These are phyloP conservation scores for Perdita meconis DNA, from an alignment of 2,888 invertebrate genomes.

Conservation along the genomic window DNA sequence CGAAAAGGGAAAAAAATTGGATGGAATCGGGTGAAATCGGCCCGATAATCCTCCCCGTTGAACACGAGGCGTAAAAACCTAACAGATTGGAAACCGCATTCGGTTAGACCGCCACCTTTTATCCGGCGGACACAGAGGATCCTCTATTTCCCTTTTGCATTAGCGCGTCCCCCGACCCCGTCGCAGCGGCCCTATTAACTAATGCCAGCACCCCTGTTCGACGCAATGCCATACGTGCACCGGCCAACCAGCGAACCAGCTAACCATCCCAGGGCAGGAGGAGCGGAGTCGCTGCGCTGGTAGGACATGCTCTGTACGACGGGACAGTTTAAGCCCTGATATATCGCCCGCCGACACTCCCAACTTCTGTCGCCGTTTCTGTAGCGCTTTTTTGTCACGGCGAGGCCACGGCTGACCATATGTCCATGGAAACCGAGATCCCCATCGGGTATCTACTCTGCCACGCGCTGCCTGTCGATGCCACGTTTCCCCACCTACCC, in stretches of 20 bases:
- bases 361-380: constrained; percentile 84
- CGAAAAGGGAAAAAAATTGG: constrained; percentile 16
- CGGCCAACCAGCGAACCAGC: constrained; percentile 54
- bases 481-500: neutral
- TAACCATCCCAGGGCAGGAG: constrained; percentile 57
- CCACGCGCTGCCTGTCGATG: constrained; percentile 15
- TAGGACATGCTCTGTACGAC: constrained; percentile 75
- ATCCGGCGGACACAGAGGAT: constrained; percentile 30
- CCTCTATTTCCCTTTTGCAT: constrained; percentile 72
- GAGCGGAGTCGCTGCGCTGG: constrained; percentile 63
- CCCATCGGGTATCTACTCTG: constrained; percentile 47
- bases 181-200: constrained; percentile 80
- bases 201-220: constrained; percentile 77
- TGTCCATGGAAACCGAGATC: constrained; percentile 76
- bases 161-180: constrained; percentile 76
- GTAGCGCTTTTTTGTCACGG: constrained; percentile 79
- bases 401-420: constrained; percentile 78
- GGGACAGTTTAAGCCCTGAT: constrained; percentile 84
- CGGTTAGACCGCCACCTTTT: constrained; percentile 72
- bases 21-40: constrained; percentile 49
- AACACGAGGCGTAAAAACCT: constrained; percentile 76
- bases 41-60: constrained; percentile 52
- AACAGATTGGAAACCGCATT: constrained; percentile 85
- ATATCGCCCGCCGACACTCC: constrained; percentile 84
- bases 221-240: constrained; percentile 79